Conservation (phyloP, 2,113 vertebrate species). For the Ammodytes marinus region DNA sequence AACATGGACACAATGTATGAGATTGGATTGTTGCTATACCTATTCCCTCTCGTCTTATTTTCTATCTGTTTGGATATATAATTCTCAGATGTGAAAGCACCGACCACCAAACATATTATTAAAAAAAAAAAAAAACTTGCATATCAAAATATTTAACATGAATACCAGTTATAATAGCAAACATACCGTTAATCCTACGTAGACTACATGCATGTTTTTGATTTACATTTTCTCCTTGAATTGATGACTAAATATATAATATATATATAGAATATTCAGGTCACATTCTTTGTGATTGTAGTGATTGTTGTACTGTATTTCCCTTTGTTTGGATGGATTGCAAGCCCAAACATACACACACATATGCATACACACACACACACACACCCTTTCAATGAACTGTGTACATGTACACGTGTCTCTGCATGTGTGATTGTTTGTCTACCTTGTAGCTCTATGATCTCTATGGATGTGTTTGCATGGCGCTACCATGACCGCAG, state of each 20-base stretch:
- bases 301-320: constrained; percentile 12
- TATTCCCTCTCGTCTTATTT: constrained; percentile 4
- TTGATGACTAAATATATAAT: background rate
- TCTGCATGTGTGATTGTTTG: constrained; percentile 26
- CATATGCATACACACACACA: background rate
- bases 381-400: background rate
- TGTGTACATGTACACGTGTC: constrained; percentile 31
- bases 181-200: too few species aligned
- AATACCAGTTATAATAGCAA: background rate
- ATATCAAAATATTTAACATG: background rate
- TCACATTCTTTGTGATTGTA: background rate
- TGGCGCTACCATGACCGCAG: constrained; percentile 35
- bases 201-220: background rate
- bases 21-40: constrained; percentile 52
- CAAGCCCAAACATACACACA: constrained; percentile 38
- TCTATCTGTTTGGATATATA: constrained; percentile 10
- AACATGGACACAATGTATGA: constrained; percentile 43
- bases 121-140: background rate
- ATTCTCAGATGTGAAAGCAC: constrained; percentile 10
- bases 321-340: constrained; percentile 25
- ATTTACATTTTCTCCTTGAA: background rate
- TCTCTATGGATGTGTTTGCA: constrained; percentile 52
- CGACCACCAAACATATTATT: constrained; percentile 7
- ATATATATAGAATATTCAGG: background rate
- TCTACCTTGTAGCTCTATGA: constrained; percentile 30